Conservation (phyloP, 2,888 invertebrate genomes). For the Corythucha ciliata region DNA sequence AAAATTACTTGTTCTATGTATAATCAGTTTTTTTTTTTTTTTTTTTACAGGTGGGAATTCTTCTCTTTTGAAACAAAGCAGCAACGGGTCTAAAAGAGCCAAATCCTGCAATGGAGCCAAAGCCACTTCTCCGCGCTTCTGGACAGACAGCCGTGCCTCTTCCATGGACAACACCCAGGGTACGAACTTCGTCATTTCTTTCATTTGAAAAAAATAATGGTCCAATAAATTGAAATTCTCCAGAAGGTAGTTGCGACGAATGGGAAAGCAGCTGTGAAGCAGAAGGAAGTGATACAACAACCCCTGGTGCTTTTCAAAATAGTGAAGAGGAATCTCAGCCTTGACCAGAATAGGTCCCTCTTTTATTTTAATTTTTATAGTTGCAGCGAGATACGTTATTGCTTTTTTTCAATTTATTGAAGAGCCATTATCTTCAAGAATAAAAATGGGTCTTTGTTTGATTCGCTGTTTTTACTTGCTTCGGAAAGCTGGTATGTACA, state of each 20-base stretch:
- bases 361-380: too few relatives aligned
- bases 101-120: conserved; percentile 30
- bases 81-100: conserved; percentile 28
- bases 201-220: background rate
- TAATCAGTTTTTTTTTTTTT: background rate
- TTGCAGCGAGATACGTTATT: too few relatives aligned
- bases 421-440: too few relatives aligned
- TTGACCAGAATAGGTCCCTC: conserved; percentile 23
- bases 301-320: too few relatives aligned
- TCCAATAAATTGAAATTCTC: conserved; percentile 19
- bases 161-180: conserved; percentile 32
- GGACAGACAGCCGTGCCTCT: conserved; percentile 56
- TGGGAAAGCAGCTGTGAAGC: conserved; percentile 32
- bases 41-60: background rate
- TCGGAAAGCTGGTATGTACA: too few relatives aligned
- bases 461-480: too few relatives aligned
- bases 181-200: conserved; percentile 10
- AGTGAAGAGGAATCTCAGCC: conserved; percentile 27
- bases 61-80: conserved; percentile 20
- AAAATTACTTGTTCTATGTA: too few relatives aligned
- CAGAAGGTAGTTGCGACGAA: conserved; percentile 32
- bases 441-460: too few relatives aligned
- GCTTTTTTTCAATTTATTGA: too few relatives aligned
- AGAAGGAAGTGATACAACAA: conserved; percentile 35
- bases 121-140: conserved; percentile 46